A percentile compares a stretch with the other conserved stretches of the same genome.
Evolutionary conservation across 2,888 invertebrate species (phyloP).

Genomic region (Syrista parreyssii): DNA sequence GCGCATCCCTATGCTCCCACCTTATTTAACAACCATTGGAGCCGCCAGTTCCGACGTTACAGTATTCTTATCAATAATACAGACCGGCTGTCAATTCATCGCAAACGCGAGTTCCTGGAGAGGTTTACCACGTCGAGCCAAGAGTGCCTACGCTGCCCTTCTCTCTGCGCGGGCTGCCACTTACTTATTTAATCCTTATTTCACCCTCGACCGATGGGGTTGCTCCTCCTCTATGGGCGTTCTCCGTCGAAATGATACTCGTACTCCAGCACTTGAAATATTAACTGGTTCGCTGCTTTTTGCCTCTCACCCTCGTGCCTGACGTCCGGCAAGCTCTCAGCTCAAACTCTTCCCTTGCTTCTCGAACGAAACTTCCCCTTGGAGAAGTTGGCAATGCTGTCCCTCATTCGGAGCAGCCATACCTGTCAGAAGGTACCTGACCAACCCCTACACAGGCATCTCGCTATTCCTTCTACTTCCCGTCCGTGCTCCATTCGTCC

Average conservation of each 20-base stretch:
- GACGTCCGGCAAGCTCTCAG: neutral
- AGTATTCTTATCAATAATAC: slow-evolving; percentile 2
- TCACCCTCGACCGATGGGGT: slow-evolving; percentile 27
- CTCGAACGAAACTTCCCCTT: neutral
- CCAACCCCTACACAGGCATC: slow-evolving; percentile 1
- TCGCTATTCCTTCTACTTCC: neutral
- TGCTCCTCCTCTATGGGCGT: slow-evolving; percentile 32
- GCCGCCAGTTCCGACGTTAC: neutral
- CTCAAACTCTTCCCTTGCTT: neutral
- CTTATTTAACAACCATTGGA: neutral
- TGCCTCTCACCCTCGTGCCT: neutral
- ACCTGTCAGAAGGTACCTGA: slow-evolving; percentile 14
- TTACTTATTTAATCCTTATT: slow-evolving; percentile 47
- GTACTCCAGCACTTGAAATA: slow-evolving; percentile 31
- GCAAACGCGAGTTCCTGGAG: neutral
- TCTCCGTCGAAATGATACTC: slow-evolving; percentile 33
- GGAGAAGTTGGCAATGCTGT: neutral
- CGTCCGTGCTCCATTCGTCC: neutral
- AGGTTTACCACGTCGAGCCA: neutral
- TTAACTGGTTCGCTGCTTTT: slow-evolving; percentile 25
- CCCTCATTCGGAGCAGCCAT: neutral
- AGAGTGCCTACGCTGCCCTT: neutral
- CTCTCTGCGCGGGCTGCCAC: slow-evolving; percentile 14
- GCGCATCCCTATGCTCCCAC: neutral
- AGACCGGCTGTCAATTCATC: neutral